Evolutionary conservation across 2,113 vertebrate species (phyloP).

Genomic region (Cavia porcellus): DNA sequence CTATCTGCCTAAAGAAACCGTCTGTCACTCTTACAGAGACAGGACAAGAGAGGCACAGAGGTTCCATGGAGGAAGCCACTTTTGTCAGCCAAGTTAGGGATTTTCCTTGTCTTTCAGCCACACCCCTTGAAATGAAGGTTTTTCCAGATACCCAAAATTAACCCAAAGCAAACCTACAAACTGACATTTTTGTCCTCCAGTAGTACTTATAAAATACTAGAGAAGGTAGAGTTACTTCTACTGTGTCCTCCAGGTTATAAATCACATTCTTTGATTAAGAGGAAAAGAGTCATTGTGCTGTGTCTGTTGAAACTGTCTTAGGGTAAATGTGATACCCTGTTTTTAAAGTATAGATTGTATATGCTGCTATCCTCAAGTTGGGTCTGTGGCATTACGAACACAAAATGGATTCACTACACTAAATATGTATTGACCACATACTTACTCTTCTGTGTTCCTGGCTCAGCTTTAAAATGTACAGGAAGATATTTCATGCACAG

Average conservation of each 20-base stretch:
- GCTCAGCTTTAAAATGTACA: background rate
- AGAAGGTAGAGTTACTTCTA: background rate
- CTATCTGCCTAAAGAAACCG: background rate
- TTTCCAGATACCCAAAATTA: background rate
- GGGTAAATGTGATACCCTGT: background rate
- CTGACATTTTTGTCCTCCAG: background rate
- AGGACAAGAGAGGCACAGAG: background rate
- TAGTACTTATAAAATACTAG: background rate
- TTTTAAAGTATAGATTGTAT: background rate
- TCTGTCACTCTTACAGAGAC: background rate
- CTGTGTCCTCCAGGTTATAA: background rate
- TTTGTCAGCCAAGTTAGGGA: background rate
- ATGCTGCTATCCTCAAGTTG: background rate
- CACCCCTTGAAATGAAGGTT: background rate
- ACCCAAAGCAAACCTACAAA: background rate
- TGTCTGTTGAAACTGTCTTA: background rate
- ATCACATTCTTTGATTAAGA: conserved; percentile 39
- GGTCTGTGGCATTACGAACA: background rate
- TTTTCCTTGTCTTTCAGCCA: background rate
- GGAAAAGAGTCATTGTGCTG: background rate
- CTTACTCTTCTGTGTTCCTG: background rate
- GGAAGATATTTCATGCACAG: background rate
- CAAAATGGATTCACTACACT: background rate
- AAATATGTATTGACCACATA: background rate
- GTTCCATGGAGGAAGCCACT: background rate